Base-by-base conservation (phyloP, 2,888 invertebrate species). In the Scelioninae gen. 2 region DNA sequence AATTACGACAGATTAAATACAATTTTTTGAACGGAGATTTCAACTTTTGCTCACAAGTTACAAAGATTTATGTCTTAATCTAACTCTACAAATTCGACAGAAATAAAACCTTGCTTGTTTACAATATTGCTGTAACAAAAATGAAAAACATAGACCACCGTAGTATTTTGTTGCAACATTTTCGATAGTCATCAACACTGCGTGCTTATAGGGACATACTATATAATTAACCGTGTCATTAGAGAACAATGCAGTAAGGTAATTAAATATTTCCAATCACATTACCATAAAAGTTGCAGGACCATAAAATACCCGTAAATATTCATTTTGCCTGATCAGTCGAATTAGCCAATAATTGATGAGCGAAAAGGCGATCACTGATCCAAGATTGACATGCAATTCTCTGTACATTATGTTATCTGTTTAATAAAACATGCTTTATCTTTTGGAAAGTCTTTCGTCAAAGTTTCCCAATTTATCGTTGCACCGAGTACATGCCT, bases 381-480 rank as follows among this genome's bases (percentile, higher is more conserved):
- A 18, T 33, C 19, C 33, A 41, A 11, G 39, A 63, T 31, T 52
- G 63, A 43, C 43, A 15, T 16, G 16, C 52, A 31, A 11, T 45
- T 39, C 45, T 39, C 25, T 6, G 39, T 39, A 39, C 39, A 16
- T 13, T 46, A n/a, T n/a, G 46, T 58, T 61, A 41, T 39, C 61
- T 31, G 50, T 50, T 61, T 50, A 61, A 50, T 61, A 61, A 50
- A 61, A 48, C 46, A 16, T 13, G 18, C 31, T 6, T 50, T 61
- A 61, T 61, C 61, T 31, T 10, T 31, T 39, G 50, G 31, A 50
- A 50, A 63, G 52, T 63, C 63, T 63, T 63, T 22, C 7, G 11
- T 11, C 52, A 15, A 63, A 63, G 63, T 63, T 63, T 43, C 19
- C 52, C 63, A 52, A 52, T 63, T 52, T 63, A 22, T 39, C 15